Base-by-base conservation (phyloP, 2,113 vertebrate species). In the Tursiops truncatus region DNA sequence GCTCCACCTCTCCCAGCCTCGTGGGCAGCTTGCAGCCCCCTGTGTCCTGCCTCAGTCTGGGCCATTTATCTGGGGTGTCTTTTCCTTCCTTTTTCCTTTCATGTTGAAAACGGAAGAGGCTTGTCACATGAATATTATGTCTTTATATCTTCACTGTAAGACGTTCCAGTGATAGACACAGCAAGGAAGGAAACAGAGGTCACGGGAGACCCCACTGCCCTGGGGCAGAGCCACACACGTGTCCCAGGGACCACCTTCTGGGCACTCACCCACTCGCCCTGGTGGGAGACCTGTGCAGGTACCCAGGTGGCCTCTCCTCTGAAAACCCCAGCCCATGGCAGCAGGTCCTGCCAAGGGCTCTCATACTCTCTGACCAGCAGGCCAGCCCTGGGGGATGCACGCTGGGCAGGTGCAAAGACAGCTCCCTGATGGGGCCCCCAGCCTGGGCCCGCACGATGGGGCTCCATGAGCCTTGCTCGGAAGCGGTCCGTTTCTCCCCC, bases 61-160 rank as follows among this genome's bases (percentile, higher is more conserved):
- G 50, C 68, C 8, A 2, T 28, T 25, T 12, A 31, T 33, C 18
- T 11, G 23, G 3, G 18, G 41, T 13, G 85, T n/a, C 26, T 53
- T 36, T 20, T 81, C 18, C 23, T 3, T 5, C 33, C n/a, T 47
- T 50, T 14, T 63, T 33, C 31, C 13, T 15, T 50, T 70, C 44
- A 31, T 0, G n/a, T 1, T 7, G 56, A 25, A 47, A 76, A 85
- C 10, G 1, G 11, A 36, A 28, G 60, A 33, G 4, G 17, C 70
- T 56, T 7, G 1, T 4, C 14, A 10, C 0, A 23, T 8, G 12
- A 25, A 38, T 1, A 2, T 23, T 2, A 47, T 0, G 9, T 17
- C 56, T 36, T 36, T 28, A 36, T 4, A 25, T 3, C 26, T 12
- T 20, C 23, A 11, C 17, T 8, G 13, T 0, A 12, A 12, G 26